These are phyloP conservation scores for Buphagus erythrorhynchus DNA, from an alignment of 2,797 vertebrate genomes.

Conservation along the genomic window DNA sequence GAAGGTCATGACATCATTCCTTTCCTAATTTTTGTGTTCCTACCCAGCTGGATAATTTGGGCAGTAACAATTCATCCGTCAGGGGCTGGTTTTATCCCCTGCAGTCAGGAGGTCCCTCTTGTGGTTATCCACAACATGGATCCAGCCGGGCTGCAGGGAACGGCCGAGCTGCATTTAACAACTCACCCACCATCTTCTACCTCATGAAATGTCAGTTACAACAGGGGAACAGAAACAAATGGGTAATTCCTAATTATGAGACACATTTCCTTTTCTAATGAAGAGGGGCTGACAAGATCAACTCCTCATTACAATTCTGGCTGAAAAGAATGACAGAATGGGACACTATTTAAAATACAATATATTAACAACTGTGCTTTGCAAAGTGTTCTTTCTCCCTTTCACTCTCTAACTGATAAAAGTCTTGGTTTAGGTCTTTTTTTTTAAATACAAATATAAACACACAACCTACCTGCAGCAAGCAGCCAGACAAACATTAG, in stretches of 20 bases:
- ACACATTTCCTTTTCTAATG: neutral
- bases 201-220: neutral
- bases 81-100: neutral
- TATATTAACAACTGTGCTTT: neutral
- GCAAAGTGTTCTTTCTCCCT: neutral
- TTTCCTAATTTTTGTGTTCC: neutral
- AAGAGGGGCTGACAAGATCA: neutral
- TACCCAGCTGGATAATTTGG: neutral
- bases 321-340: neutral
- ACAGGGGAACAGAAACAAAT: neutral
- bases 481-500: neutral
- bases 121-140: neutral
- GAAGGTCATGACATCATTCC: neutral
- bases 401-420: neutral
- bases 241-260: neutral
- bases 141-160: neutral
- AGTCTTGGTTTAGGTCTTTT: neutral
- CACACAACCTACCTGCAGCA: neutral
- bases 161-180: neutral
- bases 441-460: neutral
- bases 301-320: neutral
- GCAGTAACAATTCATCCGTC: neutral
- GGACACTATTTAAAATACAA: neutral
- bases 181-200: neutral
- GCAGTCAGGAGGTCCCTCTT: slow-evolving; percentile 26